phyloP scores from a whole-genome alignment of 2,797 vertebrate genomes.

The Eulemur mongoz region DNA sequence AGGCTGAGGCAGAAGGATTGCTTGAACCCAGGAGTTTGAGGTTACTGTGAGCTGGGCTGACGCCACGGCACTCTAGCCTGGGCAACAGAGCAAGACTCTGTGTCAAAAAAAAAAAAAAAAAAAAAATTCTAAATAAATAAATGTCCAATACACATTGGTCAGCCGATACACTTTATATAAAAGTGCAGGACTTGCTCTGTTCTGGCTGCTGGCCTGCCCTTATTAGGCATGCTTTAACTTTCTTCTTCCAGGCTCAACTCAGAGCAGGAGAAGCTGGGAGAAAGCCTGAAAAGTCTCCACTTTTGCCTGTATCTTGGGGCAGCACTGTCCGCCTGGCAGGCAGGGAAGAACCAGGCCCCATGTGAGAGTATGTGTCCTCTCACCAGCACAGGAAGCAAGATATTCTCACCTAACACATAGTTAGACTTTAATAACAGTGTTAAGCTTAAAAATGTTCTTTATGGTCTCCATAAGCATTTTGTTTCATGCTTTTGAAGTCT shows the following conservation, averaged over 20 bases:
- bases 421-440: neutral
- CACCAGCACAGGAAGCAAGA: neutral
- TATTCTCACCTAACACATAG: neutral
- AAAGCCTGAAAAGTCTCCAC: neutral
- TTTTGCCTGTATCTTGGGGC: neutral
- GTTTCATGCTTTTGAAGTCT: conserved; percentile 46
- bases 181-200: neutral
- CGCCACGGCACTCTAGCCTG: too few relatives aligned
- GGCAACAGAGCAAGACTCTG: too few relatives aligned
- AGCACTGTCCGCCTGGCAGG: neutral
- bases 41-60: too few relatives aligned
- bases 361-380: neutral
- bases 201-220: neutral
- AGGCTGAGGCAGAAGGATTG: too few relatives aligned
- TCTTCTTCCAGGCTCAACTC: neutral
- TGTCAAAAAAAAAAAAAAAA: too few relatives aligned
- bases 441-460: neutral
- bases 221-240: neutral
- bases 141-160: neutral
- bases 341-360: neutral
- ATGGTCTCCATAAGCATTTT: conserved; percentile 2
- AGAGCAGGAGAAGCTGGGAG: neutral
- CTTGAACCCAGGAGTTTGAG: too few relatives aligned
- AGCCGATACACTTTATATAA: neutral
- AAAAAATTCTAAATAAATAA: neutral